Evolutionary conservation across 1,140 invertebrate genomes (phyloP).

Genomic region (Camponotus vicinus): DNA sequence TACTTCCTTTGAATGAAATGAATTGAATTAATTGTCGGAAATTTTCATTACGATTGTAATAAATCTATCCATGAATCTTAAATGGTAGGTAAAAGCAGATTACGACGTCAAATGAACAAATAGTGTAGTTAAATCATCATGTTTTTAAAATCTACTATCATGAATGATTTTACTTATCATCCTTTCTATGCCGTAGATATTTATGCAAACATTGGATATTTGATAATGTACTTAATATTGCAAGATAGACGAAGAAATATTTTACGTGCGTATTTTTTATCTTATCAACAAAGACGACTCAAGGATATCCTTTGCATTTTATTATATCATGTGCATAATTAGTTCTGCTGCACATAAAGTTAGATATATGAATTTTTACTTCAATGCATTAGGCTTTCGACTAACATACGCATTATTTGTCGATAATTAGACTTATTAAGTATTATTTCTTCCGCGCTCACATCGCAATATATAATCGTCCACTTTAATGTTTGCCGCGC

Average conservation of each 20-base stretch:
- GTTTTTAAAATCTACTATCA: constrained; percentile 24
- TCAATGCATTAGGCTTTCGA: neutral
- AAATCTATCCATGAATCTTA: neutral
- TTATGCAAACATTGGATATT: neutral
- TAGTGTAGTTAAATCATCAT: neutral
- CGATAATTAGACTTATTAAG: constrained; percentile 23
- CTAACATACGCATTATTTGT: constrained; percentile 20
- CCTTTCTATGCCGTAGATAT: neutral
- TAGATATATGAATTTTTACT: neutral
- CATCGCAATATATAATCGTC: constrained; percentile 20
- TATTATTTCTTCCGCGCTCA: neutral
- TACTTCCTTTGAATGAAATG: neutral
- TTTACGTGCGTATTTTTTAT: constrained; percentile 26
- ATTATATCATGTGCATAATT: neutral
- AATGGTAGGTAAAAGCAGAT: neutral
- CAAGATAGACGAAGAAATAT: constrained; percentile 4
- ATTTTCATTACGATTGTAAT: neutral
- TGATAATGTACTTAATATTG: neutral
- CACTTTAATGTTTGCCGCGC: neutral
- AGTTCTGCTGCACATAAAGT: neutral
- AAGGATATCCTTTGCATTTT: constrained; percentile 3
- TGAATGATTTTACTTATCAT: constrained; percentile 3
- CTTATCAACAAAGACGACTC: constrained; percentile 19
- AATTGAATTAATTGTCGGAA: neutral
- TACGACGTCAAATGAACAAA: neutral